phyloP scores from a whole-genome alignment of 2,113 vertebrate species.

The human region GRCh38 chr12:13671501-13672000 shows the following conservation, averaged over 20 bases:
- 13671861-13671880: background rate
- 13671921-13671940: too few relatives aligned
- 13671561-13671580: accelerated
- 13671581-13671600: background rate
- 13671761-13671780: background rate
- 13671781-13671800: background rate
- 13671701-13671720: background rate
- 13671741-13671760: background rate
- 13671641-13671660: background rate
- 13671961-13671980: background rate
- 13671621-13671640: background rate
- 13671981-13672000: background rate
- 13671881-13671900: background rate
- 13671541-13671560: background rate
- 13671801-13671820: background rate
- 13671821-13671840: background rate
- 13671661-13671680: background rate
- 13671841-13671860: background rate
- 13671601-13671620: background rate
- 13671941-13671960: background rate
- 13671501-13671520: background rate
- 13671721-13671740: background rate
- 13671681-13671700: background rate
- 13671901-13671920: background rate
- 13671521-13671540: background rate